Evolutionary conservation across 2,888 invertebrate genomes (phyloP), one percentile per base, ranked within the genome.

Genomic region (Hypomecis atomaria): DNA sequence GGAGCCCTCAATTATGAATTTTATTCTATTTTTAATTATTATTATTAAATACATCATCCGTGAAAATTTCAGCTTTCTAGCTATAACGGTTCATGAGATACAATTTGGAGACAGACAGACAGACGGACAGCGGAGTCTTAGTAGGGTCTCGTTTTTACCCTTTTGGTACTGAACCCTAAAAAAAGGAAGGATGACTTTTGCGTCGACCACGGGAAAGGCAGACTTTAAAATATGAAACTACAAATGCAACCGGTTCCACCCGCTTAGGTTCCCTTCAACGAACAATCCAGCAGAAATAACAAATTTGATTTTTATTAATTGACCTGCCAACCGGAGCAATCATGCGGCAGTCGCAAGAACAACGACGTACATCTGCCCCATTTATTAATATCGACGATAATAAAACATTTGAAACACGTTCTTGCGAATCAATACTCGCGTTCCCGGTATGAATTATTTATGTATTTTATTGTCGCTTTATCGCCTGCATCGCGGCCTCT

Each of bases 331-430:
- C 77, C 74, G 76, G 78, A 76, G 83, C 81, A 82, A 83, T 85
- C 79, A 81, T 57, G 75, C 77, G 70, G 65, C 63, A 64, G 72
- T 59, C 62, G 73, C 81, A 84, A 86, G 83, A 86, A 83, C 81
- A 80, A 78, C 78, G 38, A 60, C 73, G 81, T 79, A 84, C 90
- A 90, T 90, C 90, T 91, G 90, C 89, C 77, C 85, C 89, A 88
- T 90, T 89, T 90, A 91, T 90, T 90, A 90, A 89, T 88, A 87
- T 81, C 79, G 71, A 75, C 76, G 75, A 77, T 84, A 87, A 89
- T 90, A 92, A 90, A 91, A 90, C 89, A 90, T 91, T 89, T 89
- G 85, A 89, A 87, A 91, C 92, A 90, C 92, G 92, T 92, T 90
- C 89, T 90, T 90, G 87, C 81, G 90, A 89, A 92, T 91, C 91